Conservation (phyloP, 2,113 vertebrate genomes). For the Conger conger region DNA sequence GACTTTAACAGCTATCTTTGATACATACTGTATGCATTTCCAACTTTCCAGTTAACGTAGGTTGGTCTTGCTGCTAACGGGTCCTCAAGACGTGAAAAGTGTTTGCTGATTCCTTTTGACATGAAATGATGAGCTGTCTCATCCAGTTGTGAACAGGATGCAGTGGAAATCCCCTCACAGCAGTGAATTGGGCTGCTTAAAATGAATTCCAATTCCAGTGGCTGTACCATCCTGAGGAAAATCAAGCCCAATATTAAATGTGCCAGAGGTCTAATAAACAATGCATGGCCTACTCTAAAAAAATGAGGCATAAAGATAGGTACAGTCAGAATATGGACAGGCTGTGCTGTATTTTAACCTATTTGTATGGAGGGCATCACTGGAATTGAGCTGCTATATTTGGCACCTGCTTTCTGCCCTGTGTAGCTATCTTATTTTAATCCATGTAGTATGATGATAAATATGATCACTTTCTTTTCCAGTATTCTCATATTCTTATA, state of each 20-base stretch:
- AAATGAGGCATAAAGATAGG: not conserved
- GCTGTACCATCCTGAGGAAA: not conserved
- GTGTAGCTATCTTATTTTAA: not conserved
- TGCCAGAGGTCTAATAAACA: not conserved
- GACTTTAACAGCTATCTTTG: constrained; percentile 21
- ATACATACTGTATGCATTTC: constrained; percentile 26
- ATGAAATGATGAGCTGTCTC: not conserved
- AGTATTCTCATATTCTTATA: not conserved
- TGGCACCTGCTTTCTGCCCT: not conserved
- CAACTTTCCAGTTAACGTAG: constrained; percentile 28
- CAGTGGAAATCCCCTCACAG: not conserved
- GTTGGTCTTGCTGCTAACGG: constrained; percentile 3
- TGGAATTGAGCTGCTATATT: not conserved
- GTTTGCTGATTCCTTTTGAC: constrained; percentile 9
- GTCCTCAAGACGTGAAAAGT: not conserved
- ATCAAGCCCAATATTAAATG: not conserved
- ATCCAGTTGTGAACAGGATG: not conserved
- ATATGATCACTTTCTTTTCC: not conserved
- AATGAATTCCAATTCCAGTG: not conserved
- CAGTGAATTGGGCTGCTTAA: not conserved
- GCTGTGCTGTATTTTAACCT: not conserved
- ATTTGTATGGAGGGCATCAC: not conserved
- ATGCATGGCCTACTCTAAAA: not conserved
- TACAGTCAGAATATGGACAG: not conserved
- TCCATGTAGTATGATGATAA: not conserved